A percentile compares a stretch with the other conserved stretches of the same genome.
Evolutionary conservation across 1,140 invertebrate genomes (phyloP).

Genomic region (Aphaenogaster rudis): DNA sequence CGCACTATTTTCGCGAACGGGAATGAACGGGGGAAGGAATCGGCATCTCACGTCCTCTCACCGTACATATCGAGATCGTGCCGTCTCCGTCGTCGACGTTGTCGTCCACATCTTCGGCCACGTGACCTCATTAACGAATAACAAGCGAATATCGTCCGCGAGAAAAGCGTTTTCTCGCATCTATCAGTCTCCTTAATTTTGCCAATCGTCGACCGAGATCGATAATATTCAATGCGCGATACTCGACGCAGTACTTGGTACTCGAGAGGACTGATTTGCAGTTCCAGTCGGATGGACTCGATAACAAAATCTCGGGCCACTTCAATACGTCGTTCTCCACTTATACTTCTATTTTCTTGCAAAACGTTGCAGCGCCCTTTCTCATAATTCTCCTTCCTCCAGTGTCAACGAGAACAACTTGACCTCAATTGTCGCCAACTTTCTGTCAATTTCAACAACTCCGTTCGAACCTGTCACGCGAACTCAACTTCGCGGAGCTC

Average conservation of each 20-base stretch:
- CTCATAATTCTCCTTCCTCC: background rate
- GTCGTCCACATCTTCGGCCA: constrained; percentile 25
- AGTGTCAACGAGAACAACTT: background rate
- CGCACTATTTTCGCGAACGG: background rate
- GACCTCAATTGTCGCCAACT: background rate
- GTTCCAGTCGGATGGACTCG: background rate
- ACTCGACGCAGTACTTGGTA: background rate
- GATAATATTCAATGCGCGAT: background rate
- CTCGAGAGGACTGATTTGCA: background rate
- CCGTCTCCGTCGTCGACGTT: constrained; percentile 35
- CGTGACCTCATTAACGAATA: constrained; percentile 20
- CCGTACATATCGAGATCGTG: constrained; percentile 8
- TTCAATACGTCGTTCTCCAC: background rate
- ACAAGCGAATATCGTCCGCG: background rate
- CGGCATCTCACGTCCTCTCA: constrained; percentile 17
- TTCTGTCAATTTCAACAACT: background rate
- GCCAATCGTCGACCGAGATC: background rate
- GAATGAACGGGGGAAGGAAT: background rate
- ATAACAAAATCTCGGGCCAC: background rate
- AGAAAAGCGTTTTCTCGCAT: background rate
- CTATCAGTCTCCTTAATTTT: background rate
- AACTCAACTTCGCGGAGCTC: background rate
- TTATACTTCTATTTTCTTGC: background rate
- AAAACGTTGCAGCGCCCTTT: too few species aligned
- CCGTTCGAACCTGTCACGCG: background rate